Evolutionary conservation across 2,113 vertebrate species (phyloP).

Genomic region (Xiphias gladius): DNA sequence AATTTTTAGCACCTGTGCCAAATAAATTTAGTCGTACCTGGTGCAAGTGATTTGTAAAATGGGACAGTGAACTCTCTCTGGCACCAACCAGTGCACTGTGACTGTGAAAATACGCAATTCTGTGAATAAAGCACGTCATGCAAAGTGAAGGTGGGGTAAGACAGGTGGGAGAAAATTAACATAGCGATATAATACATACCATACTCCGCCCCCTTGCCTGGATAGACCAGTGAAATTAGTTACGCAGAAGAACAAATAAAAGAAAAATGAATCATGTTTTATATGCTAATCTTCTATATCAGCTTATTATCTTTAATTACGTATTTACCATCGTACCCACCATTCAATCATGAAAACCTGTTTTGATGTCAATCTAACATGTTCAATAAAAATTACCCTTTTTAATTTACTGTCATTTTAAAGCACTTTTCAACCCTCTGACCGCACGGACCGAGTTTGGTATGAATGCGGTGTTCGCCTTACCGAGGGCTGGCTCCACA

Average conservation of each 20-base stretch:
- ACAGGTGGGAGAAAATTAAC: background rate
- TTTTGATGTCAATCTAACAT: background rate
- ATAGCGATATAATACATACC: conserved; percentile 76
- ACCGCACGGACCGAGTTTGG: background rate
- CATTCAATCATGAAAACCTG: background rate
- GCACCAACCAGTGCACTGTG: background rate
- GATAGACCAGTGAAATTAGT: conserved; percentile 40
- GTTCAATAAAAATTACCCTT: no score
- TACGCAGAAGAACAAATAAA: background rate
- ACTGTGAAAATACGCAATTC: background rate
- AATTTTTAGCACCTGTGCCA: no score
- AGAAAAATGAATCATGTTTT: background rate
- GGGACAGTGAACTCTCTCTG: background rate
- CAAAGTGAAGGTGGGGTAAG: conserved; percentile 10
- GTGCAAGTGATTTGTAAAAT: background rate
- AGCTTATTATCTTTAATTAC: background rate
- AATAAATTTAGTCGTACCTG: background rate
- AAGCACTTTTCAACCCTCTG: no score
- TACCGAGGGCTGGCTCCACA: conserved; percentile 94
- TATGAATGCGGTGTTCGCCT: conserved; percentile 39
- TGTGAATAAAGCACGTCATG: conserved; percentile 26
- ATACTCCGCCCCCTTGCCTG: conserved; percentile 74
- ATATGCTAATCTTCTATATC: background rate
- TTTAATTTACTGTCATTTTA: no score
- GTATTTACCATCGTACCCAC: background rate